Conservation (phyloP, 2,113 vertebrate genomes). For the Apodemus sylvaticus region DNA sequence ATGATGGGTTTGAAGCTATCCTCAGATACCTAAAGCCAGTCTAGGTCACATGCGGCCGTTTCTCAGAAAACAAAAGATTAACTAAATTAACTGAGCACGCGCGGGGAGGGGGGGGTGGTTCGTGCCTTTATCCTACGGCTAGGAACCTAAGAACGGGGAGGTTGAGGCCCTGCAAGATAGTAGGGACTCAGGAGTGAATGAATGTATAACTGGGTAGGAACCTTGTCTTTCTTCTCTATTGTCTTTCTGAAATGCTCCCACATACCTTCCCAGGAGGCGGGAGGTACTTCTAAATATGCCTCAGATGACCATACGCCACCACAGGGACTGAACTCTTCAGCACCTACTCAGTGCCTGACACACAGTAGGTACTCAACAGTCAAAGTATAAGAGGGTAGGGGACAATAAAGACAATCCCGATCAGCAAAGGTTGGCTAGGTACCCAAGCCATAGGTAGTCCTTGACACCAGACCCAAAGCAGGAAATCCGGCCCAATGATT, state of each 20-base stretch:
- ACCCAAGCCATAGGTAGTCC: not conserved
- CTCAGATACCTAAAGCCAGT: not conserved
- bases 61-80: not conserved
- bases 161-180: not conserved
- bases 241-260: not conserved
- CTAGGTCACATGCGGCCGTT: not conserved
- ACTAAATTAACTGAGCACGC: not conserved
- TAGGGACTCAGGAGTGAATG: not conserved
- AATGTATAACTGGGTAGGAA: not conserved
- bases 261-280: not conserved
- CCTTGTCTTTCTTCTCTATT: not conserved
- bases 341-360: not conserved
- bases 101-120: too few species aligned
- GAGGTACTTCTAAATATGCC: not conserved
- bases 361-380: not conserved
- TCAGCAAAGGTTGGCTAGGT: not conserved
- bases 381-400: not conserved
- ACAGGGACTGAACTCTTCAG: not conserved
- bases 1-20: not conserved
- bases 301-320: not conserved
- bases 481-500: not conserved
- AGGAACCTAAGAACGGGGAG: not conserved
- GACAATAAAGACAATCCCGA: not conserved
- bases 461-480: not conserved
- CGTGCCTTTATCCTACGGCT: not conserved